Evolutionary conservation across 2,888 invertebrate genomes (phyloP).

Genomic region (Erebia epiphron): DNA sequence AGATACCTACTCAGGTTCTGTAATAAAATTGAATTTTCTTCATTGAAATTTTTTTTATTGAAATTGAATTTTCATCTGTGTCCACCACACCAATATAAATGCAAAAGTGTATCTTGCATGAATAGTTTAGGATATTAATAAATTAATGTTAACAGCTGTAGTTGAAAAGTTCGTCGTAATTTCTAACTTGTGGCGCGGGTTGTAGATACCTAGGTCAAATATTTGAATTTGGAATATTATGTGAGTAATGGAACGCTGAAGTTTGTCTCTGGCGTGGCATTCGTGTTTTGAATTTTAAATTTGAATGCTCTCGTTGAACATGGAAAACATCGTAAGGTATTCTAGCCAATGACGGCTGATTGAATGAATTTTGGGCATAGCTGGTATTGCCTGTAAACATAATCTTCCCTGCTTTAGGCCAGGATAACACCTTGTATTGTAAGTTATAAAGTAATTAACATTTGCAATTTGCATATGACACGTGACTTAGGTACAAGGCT

Average conservation of each 20-base stretch:
- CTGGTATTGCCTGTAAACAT: conserved; percentile 5
- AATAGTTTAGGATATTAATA: too few species aligned
- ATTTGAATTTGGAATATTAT: conserved; percentile 47
- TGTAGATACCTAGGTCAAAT: conserved; percentile 55
- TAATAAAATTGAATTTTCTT: too few species aligned
- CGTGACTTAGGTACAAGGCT: too few species aligned
- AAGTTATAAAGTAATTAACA: too few species aligned
- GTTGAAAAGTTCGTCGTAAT: neutral
- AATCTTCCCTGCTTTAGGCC: neutral
- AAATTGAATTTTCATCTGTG: too few species aligned
- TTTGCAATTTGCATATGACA: too few species aligned
- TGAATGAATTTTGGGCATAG: neutral
- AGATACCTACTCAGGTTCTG: too few species aligned
- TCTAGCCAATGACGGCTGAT: conserved; percentile 13
- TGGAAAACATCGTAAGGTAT: conserved; percentile 22
- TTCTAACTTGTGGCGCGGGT: conserved; percentile 37
- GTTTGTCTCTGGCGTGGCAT: conserved; percentile 42
- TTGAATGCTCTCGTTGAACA: conserved; percentile 16
- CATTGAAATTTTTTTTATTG: too few species aligned
- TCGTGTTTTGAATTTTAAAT: conserved; percentile 45
- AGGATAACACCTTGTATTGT: too few species aligned
- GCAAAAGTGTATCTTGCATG: too few species aligned
- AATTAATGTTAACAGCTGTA: neutral
- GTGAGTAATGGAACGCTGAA: conserved; percentile 44
- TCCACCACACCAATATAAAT: too few species aligned